Evolutionary conservation across 2,888 invertebrate species (phyloP).

Genomic region (Amblyjoppa proteus): DNA sequence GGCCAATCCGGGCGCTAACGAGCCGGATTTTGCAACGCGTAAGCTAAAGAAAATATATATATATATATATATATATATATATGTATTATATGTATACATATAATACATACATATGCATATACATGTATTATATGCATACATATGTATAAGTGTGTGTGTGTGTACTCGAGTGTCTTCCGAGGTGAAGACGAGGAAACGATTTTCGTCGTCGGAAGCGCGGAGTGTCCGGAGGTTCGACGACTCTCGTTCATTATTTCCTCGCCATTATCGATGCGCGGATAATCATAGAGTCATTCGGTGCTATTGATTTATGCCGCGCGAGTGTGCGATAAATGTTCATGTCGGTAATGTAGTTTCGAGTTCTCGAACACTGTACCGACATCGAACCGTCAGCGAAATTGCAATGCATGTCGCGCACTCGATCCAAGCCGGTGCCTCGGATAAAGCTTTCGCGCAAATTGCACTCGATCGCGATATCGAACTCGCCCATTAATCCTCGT

Average conservation of each 20-base stretch:
- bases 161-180: not conserved
- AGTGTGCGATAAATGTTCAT: not conserved
- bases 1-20: conserved; percentile 71
- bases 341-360: not conserved
- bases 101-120: too few relatives aligned
- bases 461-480: too few relatives aligned
- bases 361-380: not conserved
- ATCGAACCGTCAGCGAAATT: not conserved
- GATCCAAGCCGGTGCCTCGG: too few relatives aligned
- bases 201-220: not conserved
- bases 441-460: too few relatives aligned
- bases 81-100: too few relatives aligned
- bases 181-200: not conserved
- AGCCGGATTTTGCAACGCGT: conserved; percentile 82
- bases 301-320: not conserved
- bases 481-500: not conserved
- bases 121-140: too few relatives aligned
- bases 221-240: not conserved
- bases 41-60: conserved; percentile 70
- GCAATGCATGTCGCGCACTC: not conserved
- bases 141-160: too few relatives aligned
- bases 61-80: too few relatives aligned
- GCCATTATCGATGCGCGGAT: not conserved
- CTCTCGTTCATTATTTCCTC: not conserved
- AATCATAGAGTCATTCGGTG: not conserved